phyloP scores from a whole-genome alignment of 2,797 vertebrate species.

The Rhyacichthys aspro region DNA sequence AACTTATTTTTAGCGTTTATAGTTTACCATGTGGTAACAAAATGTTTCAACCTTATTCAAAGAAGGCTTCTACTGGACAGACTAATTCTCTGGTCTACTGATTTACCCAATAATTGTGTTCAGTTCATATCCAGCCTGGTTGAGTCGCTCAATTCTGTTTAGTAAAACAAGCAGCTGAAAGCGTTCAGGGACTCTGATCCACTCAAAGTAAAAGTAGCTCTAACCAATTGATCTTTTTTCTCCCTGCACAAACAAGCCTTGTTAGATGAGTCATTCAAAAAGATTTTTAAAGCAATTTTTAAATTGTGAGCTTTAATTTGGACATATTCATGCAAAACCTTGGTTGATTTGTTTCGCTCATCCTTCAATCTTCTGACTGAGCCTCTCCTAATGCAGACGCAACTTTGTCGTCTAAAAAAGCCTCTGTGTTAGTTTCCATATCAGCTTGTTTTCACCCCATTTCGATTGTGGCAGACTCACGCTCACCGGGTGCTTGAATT shows the following conservation, averaged over 20 bases:
- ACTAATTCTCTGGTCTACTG: background rate
- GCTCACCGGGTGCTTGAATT: slow-evolving; percentile 58
- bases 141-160: background rate
- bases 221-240: background rate
- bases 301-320: too few relatives aligned
- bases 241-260: background rate
- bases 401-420: slow-evolving; percentile 11
- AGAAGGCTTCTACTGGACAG: background rate
- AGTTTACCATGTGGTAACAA: background rate
- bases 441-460: slow-evolving; percentile 35
- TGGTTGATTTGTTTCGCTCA: too few relatives aligned
- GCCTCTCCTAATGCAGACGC: background rate
- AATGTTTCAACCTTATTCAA: background rate
- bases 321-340: too few relatives aligned
- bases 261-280: background rate
- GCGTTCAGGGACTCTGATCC: background rate
- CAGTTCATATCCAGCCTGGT: background rate
- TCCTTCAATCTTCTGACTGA: background rate
- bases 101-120: background rate
- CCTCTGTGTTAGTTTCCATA: slow-evolving; percentile 16
- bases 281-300: too few relatives aligned
- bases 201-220: background rate
- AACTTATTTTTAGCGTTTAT: background rate
- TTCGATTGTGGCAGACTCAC: slow-evolving; percentile 28
- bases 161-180: background rate